A percentile compares a stretch with the other conserved stretches of the same genome.
phyloP scores from a whole-genome alignment of 2,797 vertebrate genomes.

The Malurus leucopterus region DNA sequence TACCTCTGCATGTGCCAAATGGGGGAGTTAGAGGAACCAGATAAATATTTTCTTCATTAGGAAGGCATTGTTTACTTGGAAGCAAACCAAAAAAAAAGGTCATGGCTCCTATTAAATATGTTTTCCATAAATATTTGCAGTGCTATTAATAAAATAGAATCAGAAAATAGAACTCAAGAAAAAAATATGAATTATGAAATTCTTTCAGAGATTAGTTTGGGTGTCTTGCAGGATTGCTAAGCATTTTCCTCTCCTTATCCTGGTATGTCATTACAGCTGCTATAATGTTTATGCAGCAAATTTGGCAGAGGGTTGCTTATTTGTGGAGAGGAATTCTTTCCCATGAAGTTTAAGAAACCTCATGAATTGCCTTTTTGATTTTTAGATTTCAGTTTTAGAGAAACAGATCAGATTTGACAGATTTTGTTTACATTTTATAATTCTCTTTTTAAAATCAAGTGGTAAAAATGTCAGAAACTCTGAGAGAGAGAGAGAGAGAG shows the following conservation, averaged over 20 bases:
- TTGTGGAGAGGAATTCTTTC: not conserved
- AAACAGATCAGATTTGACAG: not conserved
- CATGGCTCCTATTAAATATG: not conserved
- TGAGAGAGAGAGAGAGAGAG: accelerated
- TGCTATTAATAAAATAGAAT: not conserved
- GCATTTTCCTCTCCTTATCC: not conserved
- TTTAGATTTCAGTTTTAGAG: not conserved
- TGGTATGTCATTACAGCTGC: not conserved
- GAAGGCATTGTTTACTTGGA: not conserved
- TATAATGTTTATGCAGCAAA: not conserved
- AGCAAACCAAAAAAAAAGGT: not conserved
- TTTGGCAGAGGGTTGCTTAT: not conserved
- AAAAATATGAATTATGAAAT: not conserved
- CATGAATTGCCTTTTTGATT: not conserved
- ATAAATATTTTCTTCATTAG: not conserved
- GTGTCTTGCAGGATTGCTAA: not conserved
- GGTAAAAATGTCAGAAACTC: constrained; percentile 1
- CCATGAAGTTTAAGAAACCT: not conserved
- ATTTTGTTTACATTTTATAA: constrained; percentile 5
- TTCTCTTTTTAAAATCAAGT: not conserved
- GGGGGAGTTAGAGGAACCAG: not conserved
- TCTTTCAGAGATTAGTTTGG: not conserved
- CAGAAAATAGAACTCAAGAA: not conserved
- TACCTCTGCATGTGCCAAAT: accelerated
- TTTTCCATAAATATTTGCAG: not conserved